Evolutionary conservation across 2,888 invertebrate genomes (phyloP), one percentile per base, ranked within the genome.

Genomic region (Dexiosoma caninum): DNA sequence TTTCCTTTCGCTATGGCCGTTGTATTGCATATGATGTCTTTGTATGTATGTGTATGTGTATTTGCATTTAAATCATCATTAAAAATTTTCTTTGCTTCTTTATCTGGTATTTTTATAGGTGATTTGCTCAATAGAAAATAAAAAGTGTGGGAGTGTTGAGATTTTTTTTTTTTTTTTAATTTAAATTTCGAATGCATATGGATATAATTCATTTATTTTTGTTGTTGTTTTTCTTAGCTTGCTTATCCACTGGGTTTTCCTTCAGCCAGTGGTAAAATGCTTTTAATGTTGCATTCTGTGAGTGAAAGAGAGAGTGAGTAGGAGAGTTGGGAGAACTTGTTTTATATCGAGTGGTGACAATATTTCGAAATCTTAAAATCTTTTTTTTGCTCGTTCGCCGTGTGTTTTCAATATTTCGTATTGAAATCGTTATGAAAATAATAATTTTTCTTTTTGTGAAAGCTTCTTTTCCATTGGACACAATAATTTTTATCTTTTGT

Each of bases 1-100:
- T 86, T 85, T 85, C 85, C 84, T 69, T 51, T 62, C 37, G 21
- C 6, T 35, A 12, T 12, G 49, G 8, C 14, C 1, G 14, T 27
- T 9, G 2, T 46, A 6, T 30, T 51, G 14, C 14, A 51, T 51
- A 14, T 27, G 7, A 51, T 30, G 30, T 27, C 30, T 27, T 51
- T 12, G 19, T 23, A n/a, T n/a, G n/a, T n/a, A n/a, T n/a, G n/a
- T n/a, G n/a, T n/a, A n/a, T n/a, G n/a, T n/a, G n/a, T n/a, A 14
- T 27, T 9, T 51, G 51, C 30, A 9, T 51, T 30, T 30, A 30
- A 51, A 30, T 51, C 27, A 14, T 9, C 14, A 30, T 30, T 51
- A 27, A 6, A 12, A 37, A 21, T n/a, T 14, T 10, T 46, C n/a
- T 37, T 10, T 64, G 6, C 32, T 8, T 21, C n/a, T 27, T 6